Conservation (phyloP, 2,113 vertebrate genomes). For the Rhynchomys soricoides region DNA sequence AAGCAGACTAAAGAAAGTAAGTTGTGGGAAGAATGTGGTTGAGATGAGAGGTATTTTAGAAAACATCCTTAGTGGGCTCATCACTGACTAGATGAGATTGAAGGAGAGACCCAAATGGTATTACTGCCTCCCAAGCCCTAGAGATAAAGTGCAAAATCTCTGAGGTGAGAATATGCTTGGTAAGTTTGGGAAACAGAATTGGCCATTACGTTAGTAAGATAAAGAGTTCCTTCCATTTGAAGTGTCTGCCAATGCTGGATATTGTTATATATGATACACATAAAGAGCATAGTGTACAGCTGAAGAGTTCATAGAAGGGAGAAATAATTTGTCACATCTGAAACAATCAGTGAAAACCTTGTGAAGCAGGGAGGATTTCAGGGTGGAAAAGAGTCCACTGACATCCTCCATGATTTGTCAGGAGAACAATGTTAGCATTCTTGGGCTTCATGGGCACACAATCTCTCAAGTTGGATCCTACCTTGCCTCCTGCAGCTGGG, state of each 20-base stretch:
- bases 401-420: background rate
- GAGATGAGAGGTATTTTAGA: background rate
- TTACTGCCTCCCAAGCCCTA: background rate
- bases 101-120: background rate
- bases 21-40: background rate
- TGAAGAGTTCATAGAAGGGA: background rate
- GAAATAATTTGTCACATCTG: background rate
- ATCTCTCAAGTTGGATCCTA: fast-evolving
- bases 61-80: background rate
- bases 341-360: background rate
- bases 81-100: background rate
- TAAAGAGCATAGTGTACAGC: background rate
- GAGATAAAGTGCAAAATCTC: background rate
- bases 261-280: background rate
- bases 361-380: background rate
- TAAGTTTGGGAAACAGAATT: background rate
- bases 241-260: background rate
- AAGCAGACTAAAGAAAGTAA: background rate
- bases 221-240: background rate
- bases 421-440: background rate
- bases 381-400: background rate
- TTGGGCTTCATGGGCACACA: background rate
- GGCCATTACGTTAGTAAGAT: background rate
- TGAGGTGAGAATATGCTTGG: background rate
- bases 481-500: fast-evolving